Evolutionary conservation across 2,797 vertebrate species (phyloP).

Genomic region (Acrocephalus scirpaceus): DNA sequence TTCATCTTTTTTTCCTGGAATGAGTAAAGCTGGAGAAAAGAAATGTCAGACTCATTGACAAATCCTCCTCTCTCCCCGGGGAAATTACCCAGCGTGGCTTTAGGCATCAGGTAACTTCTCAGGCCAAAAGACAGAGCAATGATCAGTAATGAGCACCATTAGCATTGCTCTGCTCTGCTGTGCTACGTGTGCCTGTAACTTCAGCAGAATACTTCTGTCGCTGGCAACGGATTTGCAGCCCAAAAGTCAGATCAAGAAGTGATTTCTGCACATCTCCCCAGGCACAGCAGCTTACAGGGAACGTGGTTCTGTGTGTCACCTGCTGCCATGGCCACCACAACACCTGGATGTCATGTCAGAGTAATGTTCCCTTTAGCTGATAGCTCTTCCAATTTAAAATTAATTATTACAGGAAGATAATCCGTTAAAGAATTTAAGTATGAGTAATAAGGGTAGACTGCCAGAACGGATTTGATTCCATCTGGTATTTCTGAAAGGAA

Average conservation of each 20-base stretch:
- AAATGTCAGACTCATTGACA: constrained; percentile 17
- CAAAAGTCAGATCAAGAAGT: background rate
- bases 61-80: background rate
- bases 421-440: background rate
- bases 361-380: background rate
- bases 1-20: background rate
- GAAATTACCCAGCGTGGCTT: background rate
- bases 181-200: background rate
- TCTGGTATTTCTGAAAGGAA: background rate
- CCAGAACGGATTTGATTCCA: background rate
- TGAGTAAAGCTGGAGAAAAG: constrained; percentile 4
- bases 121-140: background rate
- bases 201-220: background rate
- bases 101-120: background rate
- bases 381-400: background rate
- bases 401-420: background rate
- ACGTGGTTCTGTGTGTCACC: background rate
- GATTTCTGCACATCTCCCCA: background rate
- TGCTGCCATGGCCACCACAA: background rate
- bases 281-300: background rate
- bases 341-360: background rate
- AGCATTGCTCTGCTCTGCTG: background rate
- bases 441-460: background rate
- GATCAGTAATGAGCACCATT: background rate
- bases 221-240: background rate